Conservation (phyloP, 2,113 vertebrate genomes). For the Brevimyrus niger region DNA sequence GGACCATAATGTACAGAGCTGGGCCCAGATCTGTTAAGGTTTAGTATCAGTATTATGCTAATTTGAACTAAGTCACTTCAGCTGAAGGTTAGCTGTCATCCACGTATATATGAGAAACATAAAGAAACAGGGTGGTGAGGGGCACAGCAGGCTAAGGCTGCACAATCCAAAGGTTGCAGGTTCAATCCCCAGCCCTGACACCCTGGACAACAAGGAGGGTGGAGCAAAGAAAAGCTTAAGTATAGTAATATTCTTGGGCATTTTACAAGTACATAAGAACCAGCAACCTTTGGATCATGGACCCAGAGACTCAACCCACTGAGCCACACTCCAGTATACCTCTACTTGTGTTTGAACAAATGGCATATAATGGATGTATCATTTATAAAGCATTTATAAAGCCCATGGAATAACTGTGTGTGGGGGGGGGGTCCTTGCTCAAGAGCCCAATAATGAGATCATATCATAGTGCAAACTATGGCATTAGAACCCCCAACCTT, state of each 20-base stretch:
- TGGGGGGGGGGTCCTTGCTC: not conserved
- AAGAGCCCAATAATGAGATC: not conserved
- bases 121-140: not conserved
- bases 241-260: no score
- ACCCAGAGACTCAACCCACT: not conserved
- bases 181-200: not conserved
- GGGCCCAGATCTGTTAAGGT: not conserved
- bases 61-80: not conserved
- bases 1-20: not conserved
- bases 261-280: not conserved
- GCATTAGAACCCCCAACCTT: not conserved
- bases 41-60: not conserved
- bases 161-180: not conserved
- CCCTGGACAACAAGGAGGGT: not conserved
- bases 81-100: no score
- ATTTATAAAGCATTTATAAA: not conserved
- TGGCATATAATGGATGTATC: not conserved
- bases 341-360: not conserved
- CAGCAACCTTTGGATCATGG: not conserved
- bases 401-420: not conserved
- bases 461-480: not conserved
- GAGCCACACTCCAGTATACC: not conserved
- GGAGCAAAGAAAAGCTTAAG: not conserved
- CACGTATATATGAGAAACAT: not conserved
- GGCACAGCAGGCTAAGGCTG: not conserved